phyloP scores from a whole-genome alignment of 1,140 invertebrate genomes.

The Liolophura sinensis region DNA sequence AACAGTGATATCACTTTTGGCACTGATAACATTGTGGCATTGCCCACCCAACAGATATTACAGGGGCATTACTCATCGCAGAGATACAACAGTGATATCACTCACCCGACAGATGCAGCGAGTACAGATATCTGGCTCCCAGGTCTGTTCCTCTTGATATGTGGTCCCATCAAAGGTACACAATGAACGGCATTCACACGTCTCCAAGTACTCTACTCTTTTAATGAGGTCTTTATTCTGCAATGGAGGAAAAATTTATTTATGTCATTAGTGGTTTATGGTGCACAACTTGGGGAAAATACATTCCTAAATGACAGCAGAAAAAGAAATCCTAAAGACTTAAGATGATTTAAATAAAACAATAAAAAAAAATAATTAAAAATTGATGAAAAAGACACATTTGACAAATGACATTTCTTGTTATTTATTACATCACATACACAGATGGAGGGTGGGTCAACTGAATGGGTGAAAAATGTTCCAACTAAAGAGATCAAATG shows the following conservation, averaged over 20 bases:
- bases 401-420: no score
- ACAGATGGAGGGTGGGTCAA: no score
- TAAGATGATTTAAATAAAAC: no score
- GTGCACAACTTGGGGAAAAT: no score
- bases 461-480: no score
- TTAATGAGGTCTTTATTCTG: slow-evolving; percentile 40
- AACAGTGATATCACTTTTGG: background rate
- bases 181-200: slow-evolving; percentile 38
- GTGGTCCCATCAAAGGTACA: slow-evolving; percentile 38
- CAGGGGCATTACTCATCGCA: background rate
- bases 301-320: no score
- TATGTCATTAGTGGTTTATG: background rate
- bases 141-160: slow-evolving; percentile 41
- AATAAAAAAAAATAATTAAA: no score
- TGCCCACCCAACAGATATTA: background rate
- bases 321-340: no score
- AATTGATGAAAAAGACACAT: no score
- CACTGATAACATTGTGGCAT: background rate
- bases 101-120: slow-evolving; percentile 46
- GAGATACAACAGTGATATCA: background rate
- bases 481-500: no score
- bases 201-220: slow-evolving; percentile 33
- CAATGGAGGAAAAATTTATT: background rate
- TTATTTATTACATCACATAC: no score
- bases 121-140: slow-evolving; percentile 44